A percentile compares a stretch with the other conserved stretches of the same genome.
phyloP scores from a whole-genome alignment of 2,797 vertebrate species.

The Anguilla anguilla region DNA sequence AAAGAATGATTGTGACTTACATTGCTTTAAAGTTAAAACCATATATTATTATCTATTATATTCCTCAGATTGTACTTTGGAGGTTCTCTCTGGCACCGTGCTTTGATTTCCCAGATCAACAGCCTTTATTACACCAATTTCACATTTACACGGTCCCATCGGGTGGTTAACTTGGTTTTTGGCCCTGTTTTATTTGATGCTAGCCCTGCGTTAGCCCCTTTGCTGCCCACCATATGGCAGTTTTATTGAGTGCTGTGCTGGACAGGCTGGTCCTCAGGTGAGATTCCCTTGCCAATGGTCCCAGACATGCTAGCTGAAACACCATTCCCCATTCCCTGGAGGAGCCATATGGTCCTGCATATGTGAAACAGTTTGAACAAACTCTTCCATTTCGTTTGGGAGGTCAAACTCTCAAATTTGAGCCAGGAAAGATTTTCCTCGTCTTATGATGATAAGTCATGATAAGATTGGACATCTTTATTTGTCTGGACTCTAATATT shows the following conservation, averaged over 20 bases:
- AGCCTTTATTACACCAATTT: slow-evolving; percentile 13
- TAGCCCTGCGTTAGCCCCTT: background rate
- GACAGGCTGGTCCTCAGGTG: slow-evolving; percentile 19
- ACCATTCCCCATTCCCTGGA: slow-evolving; percentile 11
- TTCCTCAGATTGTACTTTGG: background rate
- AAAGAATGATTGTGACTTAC: background rate
- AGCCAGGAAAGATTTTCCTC: background rate
- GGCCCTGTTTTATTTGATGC: slow-evolving; percentile 17
- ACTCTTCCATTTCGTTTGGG: slow-evolving; percentile 5
- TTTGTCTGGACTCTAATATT: background rate
- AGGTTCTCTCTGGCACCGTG: background rate
- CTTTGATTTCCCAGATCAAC: slow-evolving; percentile 8
- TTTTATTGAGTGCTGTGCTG: slow-evolving; percentile 22
- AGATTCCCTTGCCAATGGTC: slow-evolving; percentile 21
- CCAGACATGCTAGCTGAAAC: background rate
- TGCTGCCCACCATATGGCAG: slow-evolving; percentile 24
- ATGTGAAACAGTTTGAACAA: slow-evolving; percentile 1
- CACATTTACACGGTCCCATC: slow-evolving; percentile 10
- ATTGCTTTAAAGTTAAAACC: background rate
- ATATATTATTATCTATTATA: slow-evolving; percentile 2
- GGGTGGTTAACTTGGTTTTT: background rate
- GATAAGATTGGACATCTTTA: slow-evolving; percentile 26
- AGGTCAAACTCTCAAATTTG: slow-evolving; percentile 19
- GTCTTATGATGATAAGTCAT: slow-evolving; percentile 6
- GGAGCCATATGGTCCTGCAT: slow-evolving; percentile 34